phyloP scores from a whole-genome alignment of 2,797 vertebrate species.

The Rhinogobio ventralis region DNA sequence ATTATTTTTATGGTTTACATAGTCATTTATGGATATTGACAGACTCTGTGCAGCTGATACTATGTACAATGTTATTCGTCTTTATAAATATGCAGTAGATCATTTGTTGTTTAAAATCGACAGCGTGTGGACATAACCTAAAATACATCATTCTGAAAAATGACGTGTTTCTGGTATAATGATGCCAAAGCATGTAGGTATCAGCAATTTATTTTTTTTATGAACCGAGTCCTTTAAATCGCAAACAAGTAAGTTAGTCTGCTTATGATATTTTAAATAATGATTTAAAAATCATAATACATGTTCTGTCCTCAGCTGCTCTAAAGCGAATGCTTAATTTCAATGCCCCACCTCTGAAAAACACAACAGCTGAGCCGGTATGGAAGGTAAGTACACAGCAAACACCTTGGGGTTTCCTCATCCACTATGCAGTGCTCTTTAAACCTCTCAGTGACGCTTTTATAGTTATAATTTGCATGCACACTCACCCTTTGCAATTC shows the following conservation, averaged over 20 bases:
- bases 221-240: neutral
- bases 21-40: neutral
- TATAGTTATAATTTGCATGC: neutral
- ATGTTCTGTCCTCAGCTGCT: constrained; percentile 81
- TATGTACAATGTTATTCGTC: neutral
- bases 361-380: constrained; percentile 91
- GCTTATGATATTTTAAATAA: neutral
- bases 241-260: neutral
- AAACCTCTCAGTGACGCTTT: neutral
- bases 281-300: neutral
- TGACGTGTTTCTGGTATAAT: neutral
- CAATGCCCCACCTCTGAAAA: constrained; percentile 94
- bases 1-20: neutral
- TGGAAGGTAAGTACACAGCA: constrained; percentile 87
- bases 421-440: neutral
- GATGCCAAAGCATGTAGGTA: neutral
- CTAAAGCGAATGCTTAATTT: constrained; percentile 98
- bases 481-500: neutral
- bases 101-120: neutral
- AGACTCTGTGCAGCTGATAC: neutral
- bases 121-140: neutral
- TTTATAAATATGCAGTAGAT: neutral
- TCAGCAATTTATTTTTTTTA: neutral
- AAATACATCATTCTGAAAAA: neutral
- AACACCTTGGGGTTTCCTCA: neutral